Evolutionary conservation across 2,888 invertebrate genomes (phyloP).

Genomic region (Parasteatoda lunata): DNA sequence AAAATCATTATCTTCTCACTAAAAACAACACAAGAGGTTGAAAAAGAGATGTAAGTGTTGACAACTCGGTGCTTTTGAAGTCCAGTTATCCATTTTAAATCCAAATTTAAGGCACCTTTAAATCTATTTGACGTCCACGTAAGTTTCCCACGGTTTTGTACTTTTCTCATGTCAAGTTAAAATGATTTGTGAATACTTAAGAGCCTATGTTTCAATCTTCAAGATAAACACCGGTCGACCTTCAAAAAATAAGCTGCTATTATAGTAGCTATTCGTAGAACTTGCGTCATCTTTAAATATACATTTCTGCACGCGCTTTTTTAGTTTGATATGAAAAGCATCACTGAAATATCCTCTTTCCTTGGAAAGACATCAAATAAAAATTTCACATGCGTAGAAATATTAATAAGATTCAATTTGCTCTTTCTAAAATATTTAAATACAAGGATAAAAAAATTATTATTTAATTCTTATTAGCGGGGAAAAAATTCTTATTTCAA

Average conservation of each 20-base stretch:
- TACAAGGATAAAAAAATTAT: too few species aligned
- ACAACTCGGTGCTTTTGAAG: conserved; percentile 23
- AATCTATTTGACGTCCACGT: conserved; percentile 2
- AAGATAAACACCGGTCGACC: conserved; percentile 46
- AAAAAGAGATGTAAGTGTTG: not conserved
- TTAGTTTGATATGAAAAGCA: too few species aligned
- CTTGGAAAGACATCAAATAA: too few species aligned
- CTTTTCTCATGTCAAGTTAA: conserved; percentile 44
- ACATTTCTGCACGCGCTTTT: not conserved
- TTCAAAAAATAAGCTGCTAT: conserved; percentile 11
- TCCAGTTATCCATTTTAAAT: conserved; percentile 22
- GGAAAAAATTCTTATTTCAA: too few species aligned
- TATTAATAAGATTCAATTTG: too few species aligned
- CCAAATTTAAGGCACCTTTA: conserved; percentile 19
- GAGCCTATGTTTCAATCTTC: not conserved
- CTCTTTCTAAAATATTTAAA: too few species aligned
- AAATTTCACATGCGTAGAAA: too few species aligned
- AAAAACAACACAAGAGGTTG: not conserved
- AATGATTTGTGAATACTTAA: conserved; percentile 32
- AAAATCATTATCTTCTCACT: conserved; percentile 21
- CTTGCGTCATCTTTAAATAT: conserved; percentile 35
- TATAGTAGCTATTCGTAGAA: not conserved
- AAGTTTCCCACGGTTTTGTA: conserved; percentile 43
- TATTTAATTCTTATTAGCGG: too few species aligned
- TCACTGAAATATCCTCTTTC: too few species aligned